Base-by-base conservation (phyloP, 2,797 vertebrate genomes). In the Bovichtus diacanthus region DNA sequence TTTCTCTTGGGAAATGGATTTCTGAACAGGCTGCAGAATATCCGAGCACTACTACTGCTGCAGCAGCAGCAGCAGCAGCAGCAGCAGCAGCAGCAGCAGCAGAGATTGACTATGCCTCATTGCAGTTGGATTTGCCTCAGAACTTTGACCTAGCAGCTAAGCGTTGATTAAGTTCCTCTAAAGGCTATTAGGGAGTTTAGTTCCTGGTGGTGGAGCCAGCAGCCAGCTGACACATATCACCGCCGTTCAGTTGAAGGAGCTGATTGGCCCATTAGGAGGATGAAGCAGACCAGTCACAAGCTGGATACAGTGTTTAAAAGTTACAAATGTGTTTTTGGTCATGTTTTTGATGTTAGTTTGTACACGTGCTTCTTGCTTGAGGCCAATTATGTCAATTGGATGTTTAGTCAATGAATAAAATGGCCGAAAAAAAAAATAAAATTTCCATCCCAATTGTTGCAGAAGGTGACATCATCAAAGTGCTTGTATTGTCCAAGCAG, bases 61-160 rank as follows among this genome's bases (percentile, higher is more conserved):
- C n/a, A n/a, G n/a, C n/a, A n/a, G 43, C 47, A 60, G 62, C 76
- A 64, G 65, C 61, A 65, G 73, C 31, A 63, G 68, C 64, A 36
- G 78, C 58, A 61, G 74, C 18, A 51, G 61, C 61, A 34, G 68
- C 39, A 23, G 67, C 21, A 25, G 65, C 15, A 34, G 38, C n/a
- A 41, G 71, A 12, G 6, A 77, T 66, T 75, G 54, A 86, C 72
- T 58, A 50, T 34, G 73, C 65, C 74, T 84, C 81, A 8, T 29
- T 78, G 81, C 85, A 62, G 75, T 67, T 82, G 88, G 90, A 94
- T 94, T 93, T 93, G 88, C 80, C 87, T 88, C 34, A 80, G 91
- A 92, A 91, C 93, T 92, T 94, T 93, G 90, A 91, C 90, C 92
- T 79, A 77, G 84, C 84, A 87, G 90, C 93, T 94, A 90, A 94